Evolutionary conservation across 2,888 invertebrate species (phyloP).

Genomic region (Sphaeridia pumilis): DNA sequence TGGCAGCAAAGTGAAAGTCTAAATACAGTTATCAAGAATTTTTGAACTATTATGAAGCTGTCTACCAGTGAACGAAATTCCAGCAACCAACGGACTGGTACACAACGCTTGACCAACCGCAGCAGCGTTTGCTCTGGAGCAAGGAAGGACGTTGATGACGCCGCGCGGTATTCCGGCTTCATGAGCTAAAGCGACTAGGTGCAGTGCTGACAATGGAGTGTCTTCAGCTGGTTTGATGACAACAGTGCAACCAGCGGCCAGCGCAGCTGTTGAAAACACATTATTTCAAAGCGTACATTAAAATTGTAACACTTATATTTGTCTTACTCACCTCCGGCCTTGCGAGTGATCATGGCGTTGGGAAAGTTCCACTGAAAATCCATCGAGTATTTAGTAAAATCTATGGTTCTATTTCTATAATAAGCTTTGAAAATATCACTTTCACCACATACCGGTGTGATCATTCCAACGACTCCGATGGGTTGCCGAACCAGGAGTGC

Average conservation of each 20-base stretch:
- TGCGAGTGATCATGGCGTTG: conserved; percentile 93
- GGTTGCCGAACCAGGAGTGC: conserved; percentile 69
- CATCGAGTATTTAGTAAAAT: background rate
- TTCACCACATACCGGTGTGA: conserved; percentile 59
- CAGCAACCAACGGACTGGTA: conserved; percentile 65
- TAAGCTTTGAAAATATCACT: background rate
- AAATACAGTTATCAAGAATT: background rate
- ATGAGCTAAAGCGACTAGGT: conserved; percentile 69
- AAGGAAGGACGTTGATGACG: conserved; percentile 81
- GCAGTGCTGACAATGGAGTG: conserved; percentile 85
- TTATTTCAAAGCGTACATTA: background rate
- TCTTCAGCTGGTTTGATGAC: conserved; percentile 92
- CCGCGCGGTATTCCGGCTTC: conserved; percentile 87
- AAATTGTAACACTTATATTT: background rate
- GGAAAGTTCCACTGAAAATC: conserved; percentile 67
- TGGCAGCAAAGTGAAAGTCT: background rate
- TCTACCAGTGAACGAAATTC: conserved; percentile 82
- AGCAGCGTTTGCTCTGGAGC: conserved; percentile 59
- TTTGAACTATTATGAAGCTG: background rate
- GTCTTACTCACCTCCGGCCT: conserved; percentile 54
- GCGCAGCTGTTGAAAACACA: conserved; percentile 62
- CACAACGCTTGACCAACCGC: conserved; percentile 75
- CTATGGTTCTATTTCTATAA: background rate
- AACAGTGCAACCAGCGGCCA: conserved; percentile 91
- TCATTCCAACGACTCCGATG: conserved; percentile 83